These are phyloP conservation scores for Tetragonula carbonaria DNA, from an alignment of 2,888 invertebrate genomes.

Conservation along the genomic window DNA sequence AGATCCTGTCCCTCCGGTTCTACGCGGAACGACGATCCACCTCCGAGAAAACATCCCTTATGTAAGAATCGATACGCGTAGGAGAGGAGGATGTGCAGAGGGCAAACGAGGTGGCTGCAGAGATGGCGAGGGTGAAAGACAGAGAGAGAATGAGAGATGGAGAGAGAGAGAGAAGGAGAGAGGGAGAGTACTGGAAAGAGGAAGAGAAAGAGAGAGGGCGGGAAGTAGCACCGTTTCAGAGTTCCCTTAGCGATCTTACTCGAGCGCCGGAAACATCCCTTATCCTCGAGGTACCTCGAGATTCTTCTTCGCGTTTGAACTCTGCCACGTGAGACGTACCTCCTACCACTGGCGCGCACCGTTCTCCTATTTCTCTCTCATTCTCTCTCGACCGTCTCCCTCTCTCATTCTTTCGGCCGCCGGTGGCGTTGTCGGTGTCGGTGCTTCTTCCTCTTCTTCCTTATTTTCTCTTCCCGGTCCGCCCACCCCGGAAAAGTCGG, in stretches of 20 bases:
- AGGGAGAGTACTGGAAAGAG: constrained; percentile 19
- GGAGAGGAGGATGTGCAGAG: constrained; percentile 57
- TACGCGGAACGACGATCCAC: constrained; percentile 53
- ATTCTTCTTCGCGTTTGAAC: constrained; percentile 69
- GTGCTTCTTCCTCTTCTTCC: constrained; percentile 27
- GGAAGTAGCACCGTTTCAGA: constrained; percentile 59
- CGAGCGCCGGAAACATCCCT: constrained; percentile 72
- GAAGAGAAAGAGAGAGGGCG: constrained; percentile 29
- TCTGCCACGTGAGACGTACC: constrained; percentile 55
- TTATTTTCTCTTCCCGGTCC: constrained; percentile 42
- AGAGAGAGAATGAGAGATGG: constrained; percentile 8
- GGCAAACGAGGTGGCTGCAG: constrained; percentile 52
- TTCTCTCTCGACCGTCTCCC: background rate
- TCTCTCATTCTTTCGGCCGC: constrained; percentile 37
- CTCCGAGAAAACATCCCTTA: constrained; percentile 72
- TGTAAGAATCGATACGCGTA: constrained; percentile 73
- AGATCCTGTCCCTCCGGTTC: constrained; percentile 28
- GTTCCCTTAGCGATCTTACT: constrained; percentile 72
- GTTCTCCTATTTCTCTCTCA: constrained; percentile 8
- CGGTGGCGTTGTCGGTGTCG: constrained; percentile 10
- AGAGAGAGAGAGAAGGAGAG: constrained; percentile 22
- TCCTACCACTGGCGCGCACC: background rate
- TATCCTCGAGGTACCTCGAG: constrained; percentile 70
- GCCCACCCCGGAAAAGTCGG: constrained; percentile 43
- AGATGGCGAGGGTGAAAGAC: constrained; percentile 17